Percentiles rank a stretch among this genome's conserved stretches.
phyloP scores from a whole-genome alignment of 2,888 invertebrate genomes.

The Poecilobothrus nobilitatus region DNA sequence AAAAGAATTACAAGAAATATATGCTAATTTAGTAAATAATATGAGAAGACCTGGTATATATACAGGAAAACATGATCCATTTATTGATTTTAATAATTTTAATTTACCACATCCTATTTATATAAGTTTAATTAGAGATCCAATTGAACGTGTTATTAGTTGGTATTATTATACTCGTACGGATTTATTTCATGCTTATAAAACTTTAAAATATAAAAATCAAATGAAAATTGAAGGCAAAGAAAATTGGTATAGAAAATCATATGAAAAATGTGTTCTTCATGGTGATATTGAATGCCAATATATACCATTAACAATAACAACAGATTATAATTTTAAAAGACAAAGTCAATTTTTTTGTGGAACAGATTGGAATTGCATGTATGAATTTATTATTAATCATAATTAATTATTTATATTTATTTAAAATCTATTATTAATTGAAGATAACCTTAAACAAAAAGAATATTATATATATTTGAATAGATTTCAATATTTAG shows the following conservation, averaged over 20 bases:
- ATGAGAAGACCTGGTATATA: not conserved
- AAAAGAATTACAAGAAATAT: too few relatives aligned
- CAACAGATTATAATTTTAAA: slow-evolving; percentile 68
- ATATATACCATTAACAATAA: slow-evolving; percentile 56
- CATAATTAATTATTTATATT: too few relatives aligned
- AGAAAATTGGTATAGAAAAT: slow-evolving; percentile 69
- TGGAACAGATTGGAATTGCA: slow-evolving; percentile 70
- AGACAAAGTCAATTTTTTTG: slow-evolving; percentile 76
- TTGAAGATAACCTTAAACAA: too few relatives aligned
- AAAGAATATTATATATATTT: too few relatives aligned
- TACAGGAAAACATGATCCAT: slow-evolving; percentile 69
- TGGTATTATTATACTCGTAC: slow-evolving; percentile 90
- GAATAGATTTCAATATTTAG: too few relatives aligned
- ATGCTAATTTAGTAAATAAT: not conserved
- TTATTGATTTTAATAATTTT: slow-evolving; percentile 77
- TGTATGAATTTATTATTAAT: slow-evolving; percentile 46
- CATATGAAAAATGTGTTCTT: slow-evolving; percentile 79
- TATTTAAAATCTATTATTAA: too few relatives aligned
- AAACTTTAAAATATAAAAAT: slow-evolving; percentile 41
- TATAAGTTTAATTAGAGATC: slow-evolving; percentile 82
- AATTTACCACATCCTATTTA: slow-evolving; percentile 77
- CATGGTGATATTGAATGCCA: slow-evolving; percentile 76
- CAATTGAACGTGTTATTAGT: slow-evolving; percentile 81
- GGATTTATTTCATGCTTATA: not conserved
- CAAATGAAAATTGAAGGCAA: slow-evolving; percentile 31